These are phyloP conservation scores for Molossus molossus DNA, from an alignment of 2,797 vertebrate species.

Conservation along the genomic window DNA sequence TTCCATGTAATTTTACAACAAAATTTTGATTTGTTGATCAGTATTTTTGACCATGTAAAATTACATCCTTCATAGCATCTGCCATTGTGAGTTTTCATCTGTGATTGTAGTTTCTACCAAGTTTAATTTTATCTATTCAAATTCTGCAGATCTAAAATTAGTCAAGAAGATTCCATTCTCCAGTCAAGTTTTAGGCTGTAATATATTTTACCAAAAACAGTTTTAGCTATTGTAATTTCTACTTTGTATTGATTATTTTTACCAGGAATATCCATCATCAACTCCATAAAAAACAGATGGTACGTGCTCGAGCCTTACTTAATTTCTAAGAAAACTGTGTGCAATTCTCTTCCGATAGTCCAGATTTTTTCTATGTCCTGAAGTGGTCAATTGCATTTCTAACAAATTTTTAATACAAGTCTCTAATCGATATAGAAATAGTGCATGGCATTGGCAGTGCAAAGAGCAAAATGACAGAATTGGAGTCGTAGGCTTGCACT, in stretches of 20 bases:
- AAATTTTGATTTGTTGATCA: slow-evolving; percentile 46
- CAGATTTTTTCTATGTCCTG: background rate
- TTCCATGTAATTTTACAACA: background rate
- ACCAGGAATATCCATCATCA: background rate
- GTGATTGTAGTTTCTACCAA: background rate
- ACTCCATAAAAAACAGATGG: background rate
- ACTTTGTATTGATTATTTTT: slow-evolving; percentile 34
- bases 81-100: background rate
- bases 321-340: slow-evolving; percentile 5
- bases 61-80: background rate
- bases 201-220: background rate
- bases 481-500: background rate
- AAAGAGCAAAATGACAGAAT: slow-evolving; percentile 4
- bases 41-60: slow-evolving; percentile 15
- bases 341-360: background rate
- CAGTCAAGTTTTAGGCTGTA: background rate
- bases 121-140: slow-evolving; percentile 33
- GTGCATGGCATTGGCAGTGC: background rate
- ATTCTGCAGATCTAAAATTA: slow-evolving; percentile 24
- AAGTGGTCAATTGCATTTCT: background rate
- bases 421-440: background rate
- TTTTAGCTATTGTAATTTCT: background rate
- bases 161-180: background rate
- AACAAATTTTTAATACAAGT: background rate
- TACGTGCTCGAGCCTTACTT: background rate